Base-by-base conservation (phyloP, 1,140 invertebrate species). In the Drosophila obscura region DNA sequence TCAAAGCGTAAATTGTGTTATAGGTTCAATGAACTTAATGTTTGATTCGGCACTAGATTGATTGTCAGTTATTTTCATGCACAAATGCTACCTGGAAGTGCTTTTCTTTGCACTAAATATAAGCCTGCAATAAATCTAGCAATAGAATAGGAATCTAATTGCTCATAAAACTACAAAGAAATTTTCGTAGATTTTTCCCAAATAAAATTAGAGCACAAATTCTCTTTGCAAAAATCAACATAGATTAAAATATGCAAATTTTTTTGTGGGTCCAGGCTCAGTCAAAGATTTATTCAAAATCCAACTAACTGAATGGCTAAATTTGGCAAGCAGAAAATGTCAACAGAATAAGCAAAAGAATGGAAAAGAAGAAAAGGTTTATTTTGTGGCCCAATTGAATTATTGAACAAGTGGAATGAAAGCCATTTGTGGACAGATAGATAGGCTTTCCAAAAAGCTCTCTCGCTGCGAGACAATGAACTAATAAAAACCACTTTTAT, bases 361-460 rank as follows among this genome's bases (percentile, higher is more conserved):
- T 28, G 48, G 41, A 48, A 46, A 24, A 50, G 2, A 9, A 49
- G 24, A 39, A 39, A 0, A 35, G 35, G 11, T 39, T 49, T 52
- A 24, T n/a, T 22, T 2, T 4, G 8, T 9, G 35, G 35, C 5
- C 24, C 28, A 68, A 69, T 69, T 69, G 9, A 69, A 58, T 71
- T 35, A 68, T 69, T 35, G 15, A 68, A 69, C 26, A 49, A 35
- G 64, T 35, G 26, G 49, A 49, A 15, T 4, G 4, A 1, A 48
- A 16, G 5, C 13, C 11, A 22, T 8, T 28, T 15, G 26, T 28
- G 8, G 43, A 55, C 15, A 41, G 41, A 9, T 24, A 31, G 13
- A n/a, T 39, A 1, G n/a, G 31, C 51, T 28, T 2, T 28, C 1
- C 9, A 35, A 35, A 39, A 15, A 48, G 11, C 9, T 19, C 4